These are phyloP conservation scores for Leptodactylus fallax DNA, from an alignment of 2,797 vertebrate species.

Conservation along the genomic window DNA sequence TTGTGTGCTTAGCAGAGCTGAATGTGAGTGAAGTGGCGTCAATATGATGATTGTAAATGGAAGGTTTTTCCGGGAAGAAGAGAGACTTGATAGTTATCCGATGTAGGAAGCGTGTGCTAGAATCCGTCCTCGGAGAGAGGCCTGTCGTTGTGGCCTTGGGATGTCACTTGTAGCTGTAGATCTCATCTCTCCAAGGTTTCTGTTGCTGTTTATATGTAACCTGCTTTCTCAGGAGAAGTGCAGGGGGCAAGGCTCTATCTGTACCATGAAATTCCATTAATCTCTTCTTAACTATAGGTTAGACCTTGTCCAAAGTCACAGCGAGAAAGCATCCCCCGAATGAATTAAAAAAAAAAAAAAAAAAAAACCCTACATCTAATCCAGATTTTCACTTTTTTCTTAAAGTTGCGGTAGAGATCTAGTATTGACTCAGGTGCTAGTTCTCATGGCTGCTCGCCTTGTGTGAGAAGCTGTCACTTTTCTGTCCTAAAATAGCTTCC, in stretches of 20 bases:
- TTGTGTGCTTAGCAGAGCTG: not conserved
- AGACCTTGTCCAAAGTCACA: slow-evolving; percentile 48
- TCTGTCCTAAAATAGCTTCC: slow-evolving; percentile 33
- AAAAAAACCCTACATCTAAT: slow-evolving; percentile 15
- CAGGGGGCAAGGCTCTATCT: slow-evolving; percentile 28
- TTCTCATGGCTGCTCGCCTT: slow-evolving; percentile 39
- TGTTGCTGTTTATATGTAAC: slow-evolving; percentile 44
- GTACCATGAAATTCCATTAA: slow-evolving; percentile 45
- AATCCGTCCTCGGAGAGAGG: not conserved
- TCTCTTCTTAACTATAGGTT: slow-evolving; percentile 47
- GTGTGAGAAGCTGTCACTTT: slow-evolving; percentile 1
- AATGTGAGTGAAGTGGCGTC: not conserved
- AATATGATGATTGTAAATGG: not conserved
- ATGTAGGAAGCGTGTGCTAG: too few relatives aligned
- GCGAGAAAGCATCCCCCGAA: not conserved
- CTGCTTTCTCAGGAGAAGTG: slow-evolving; percentile 6
- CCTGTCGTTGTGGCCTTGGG: not conserved
- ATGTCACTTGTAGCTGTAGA: slow-evolving; percentile 22
- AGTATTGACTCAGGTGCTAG: slow-evolving; percentile 54
- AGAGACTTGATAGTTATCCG: too few relatives aligned
- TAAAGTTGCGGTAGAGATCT: not conserved
- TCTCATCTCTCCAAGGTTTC: slow-evolving; percentile 41
- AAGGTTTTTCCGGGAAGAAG: too few relatives aligned
- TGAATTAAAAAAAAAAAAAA: slow-evolving; percentile 40
- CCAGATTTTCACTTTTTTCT: not conserved